Evolutionary conservation across 2,797 vertebrate genomes (phyloP), one percentile per base, ranked within the genome.

Genomic region (Catamblyrhynchus diadema): DNA sequence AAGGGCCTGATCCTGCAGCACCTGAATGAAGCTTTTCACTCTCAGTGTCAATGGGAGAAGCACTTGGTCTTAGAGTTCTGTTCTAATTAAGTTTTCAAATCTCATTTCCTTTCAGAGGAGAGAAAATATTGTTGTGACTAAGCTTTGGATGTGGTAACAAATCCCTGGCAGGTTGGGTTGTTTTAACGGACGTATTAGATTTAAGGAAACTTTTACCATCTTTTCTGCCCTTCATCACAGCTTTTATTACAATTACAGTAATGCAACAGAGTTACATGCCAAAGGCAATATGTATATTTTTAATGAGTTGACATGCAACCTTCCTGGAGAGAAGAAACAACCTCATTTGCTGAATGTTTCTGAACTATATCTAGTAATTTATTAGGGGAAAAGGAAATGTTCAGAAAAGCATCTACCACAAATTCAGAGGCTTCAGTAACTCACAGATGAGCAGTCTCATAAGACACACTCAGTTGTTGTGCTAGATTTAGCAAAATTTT

Each of bases 81-180:
- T 65, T 96, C 48, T 96, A 97, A 96, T 94, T 94, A 96, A 92
- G 37, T 92, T 96, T 96, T 97, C 93, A 94, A 94, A 95, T 94
- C 95, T 94, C 93, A 97, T 96, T 97, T 97, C 96, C 96, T 96
- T 95, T 81, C 71, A 94, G 84, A 94, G 86, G 77, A 97, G 93
- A 96, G 93, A 96, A 97, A 97, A 97, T 95, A 96, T 96, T 96
- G 96, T 96, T 96, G 96, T 97, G 97, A 97, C 96, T 97, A 97
- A 97, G 93, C 88, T 95, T 90, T 93, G 95, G 97, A 97, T 95
- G 92, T 95, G 72, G 97, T 88, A 97, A 97, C 94, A 92, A 96
- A 96, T 95, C 96, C 96, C 95, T 97, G 97, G 97, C 97, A 97
- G 86, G 88, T 95, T 90, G 83, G 88, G 88, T 94, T 96, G 94